Conservation (phyloP, 2,888 invertebrate species). For the Lapara coniferarum region DNA sequence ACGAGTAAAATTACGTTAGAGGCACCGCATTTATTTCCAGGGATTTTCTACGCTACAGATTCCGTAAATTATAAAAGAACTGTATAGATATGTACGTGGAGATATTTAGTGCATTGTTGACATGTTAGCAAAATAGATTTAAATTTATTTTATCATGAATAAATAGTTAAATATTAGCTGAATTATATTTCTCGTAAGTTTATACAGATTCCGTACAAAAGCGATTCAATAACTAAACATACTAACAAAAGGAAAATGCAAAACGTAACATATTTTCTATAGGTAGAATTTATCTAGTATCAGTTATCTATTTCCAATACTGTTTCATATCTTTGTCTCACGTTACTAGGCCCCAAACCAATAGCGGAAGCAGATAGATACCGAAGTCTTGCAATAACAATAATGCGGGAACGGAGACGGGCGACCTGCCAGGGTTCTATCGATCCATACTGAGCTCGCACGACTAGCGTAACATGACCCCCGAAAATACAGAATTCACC, state of each 20-base stretch:
- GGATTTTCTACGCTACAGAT: constrained; percentile 4
- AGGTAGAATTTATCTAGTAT: constrained; percentile 17
- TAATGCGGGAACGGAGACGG: constrained; percentile 80
- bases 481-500: constrained; percentile 63
- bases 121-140: too few relatives aligned
- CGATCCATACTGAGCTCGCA: constrained; percentile 69
- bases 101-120: not conserved
- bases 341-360: constrained; percentile 73
- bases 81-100: not conserved
- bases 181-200: too few relatives aligned
- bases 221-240: too few relatives aligned
- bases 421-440: constrained; percentile 82
- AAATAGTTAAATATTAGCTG: too few relatives aligned
- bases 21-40: not conserved
- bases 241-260: too few relatives aligned
- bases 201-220: too few relatives aligned
- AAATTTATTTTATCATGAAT: too few relatives aligned
- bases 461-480: constrained; percentile 65
- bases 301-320: constrained; percentile 30
- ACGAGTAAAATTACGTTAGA: constrained; percentile 11
- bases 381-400: constrained; percentile 80
- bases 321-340: constrained; percentile 63
- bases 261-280: constrained; percentile 6
- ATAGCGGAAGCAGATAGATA: constrained; percentile 76
- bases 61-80: not conserved